These are phyloP conservation scores for Phoxinus dragarum DNA, from an alignment of 2,797 vertebrate species.

Conservation along the genomic window DNA sequence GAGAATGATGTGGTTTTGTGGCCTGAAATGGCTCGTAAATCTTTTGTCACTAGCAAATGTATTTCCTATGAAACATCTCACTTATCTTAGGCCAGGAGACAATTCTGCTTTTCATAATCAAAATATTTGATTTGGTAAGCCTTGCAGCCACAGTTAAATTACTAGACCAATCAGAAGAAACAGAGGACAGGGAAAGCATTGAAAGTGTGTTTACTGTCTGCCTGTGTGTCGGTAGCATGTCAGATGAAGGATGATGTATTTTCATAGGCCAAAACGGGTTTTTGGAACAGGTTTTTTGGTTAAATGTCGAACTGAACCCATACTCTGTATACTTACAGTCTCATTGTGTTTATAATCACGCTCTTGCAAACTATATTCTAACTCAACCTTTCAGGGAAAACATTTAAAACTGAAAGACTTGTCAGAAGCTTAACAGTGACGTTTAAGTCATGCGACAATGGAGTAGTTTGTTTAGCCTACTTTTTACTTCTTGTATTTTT, in stretches of 20 bases:
- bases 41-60: slow-evolving; percentile 14
- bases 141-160: neutral
- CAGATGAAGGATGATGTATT: neutral
- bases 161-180: neutral
- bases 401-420: neutral
- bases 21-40: slow-evolving; percentile 52
- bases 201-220: neutral
- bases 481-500: neutral
- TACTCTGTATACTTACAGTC: too few species aligned
- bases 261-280: neutral
- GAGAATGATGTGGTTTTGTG: slow-evolving; percentile 48
- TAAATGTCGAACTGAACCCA: neutral
- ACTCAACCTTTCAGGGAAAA: neutral
- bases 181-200: neutral
- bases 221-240: neutral
- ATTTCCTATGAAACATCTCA: slow-evolving; percentile 19
- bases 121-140: neutral
- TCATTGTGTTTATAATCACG: too few species aligned
- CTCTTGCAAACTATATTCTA: neutral
- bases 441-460: neutral
- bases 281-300: neutral
- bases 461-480: neutral
- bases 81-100: slow-evolving; percentile 26
- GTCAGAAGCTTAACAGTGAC: neutral
- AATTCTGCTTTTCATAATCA: slow-evolving; percentile 27